Percentiles rank a stretch among this genome's conserved stretches.
Conservation (phyloP, 2,797 vertebrate species). For the Halcyon leucocephala region DNA sequence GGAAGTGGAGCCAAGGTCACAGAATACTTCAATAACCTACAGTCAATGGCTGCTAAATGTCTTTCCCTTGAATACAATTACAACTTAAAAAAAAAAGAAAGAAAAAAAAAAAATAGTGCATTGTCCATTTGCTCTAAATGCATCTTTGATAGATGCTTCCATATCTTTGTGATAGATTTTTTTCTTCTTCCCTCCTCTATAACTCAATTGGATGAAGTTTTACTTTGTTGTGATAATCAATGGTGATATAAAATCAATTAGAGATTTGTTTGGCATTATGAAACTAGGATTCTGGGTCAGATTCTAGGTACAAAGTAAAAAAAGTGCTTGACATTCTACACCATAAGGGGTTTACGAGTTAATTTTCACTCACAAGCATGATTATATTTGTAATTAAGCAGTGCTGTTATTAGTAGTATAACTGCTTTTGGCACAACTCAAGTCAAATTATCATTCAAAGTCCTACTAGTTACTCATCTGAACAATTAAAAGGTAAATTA, state of each 20-base stretch:
- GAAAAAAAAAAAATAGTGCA: neutral
- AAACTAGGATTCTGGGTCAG: constrained; percentile 33
- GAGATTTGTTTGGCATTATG: constrained; percentile 13
- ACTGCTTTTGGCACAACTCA: neutral
- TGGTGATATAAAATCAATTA: constrained; percentile 70
- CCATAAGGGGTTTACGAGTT: neutral
- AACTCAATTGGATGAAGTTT: constrained; percentile 43
- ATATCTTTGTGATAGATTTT: constrained; percentile 26
- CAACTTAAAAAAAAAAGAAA: neutral
- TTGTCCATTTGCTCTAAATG: constrained; percentile 56
- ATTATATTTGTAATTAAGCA: constrained; percentile 44
- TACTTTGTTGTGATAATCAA: constrained; percentile 53
- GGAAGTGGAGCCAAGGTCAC: constrained; percentile 43
- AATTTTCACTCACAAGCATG: constrained; percentile 51
- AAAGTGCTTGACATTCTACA: neutral
- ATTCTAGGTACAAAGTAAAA: constrained; percentile 2
- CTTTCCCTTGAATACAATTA: constrained; percentile 49
- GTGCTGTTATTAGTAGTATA: neutral
- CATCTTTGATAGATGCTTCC: constrained; percentile 56
- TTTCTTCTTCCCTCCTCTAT: neutral
- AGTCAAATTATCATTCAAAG: neutral
- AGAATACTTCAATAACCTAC: constrained; percentile 28
- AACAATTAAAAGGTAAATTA: neutral
- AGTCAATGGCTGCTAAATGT: constrained; percentile 30
- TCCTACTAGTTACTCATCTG: neutral